phyloP scores from a whole-genome alignment of 2,888 invertebrate species.

The Coelopa pilipes region DNA sequence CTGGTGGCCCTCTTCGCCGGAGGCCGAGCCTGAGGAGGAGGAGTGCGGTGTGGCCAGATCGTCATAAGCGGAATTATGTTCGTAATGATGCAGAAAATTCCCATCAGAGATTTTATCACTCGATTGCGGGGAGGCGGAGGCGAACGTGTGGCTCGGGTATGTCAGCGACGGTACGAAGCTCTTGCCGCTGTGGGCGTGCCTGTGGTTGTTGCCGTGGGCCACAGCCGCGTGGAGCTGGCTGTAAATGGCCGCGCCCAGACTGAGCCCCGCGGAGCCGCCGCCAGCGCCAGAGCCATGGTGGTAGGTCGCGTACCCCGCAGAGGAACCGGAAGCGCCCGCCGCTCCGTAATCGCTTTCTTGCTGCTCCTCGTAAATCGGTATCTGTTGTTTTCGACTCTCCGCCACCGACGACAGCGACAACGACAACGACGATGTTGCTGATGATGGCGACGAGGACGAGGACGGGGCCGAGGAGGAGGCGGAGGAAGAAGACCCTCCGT shows the following conservation, averaged over 20 bases:
- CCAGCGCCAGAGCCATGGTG: conserved; percentile 35
- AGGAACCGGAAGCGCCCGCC: conserved; percentile 28
- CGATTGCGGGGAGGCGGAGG: conserved; percentile 45
- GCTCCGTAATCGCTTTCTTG: conserved; percentile 56
- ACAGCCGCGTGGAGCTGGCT: conserved; percentile 54
- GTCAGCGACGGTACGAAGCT: conserved; percentile 41
- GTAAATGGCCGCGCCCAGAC: conserved; percentile 51
- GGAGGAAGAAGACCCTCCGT: conserved; percentile 41
- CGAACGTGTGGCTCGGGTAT: conserved; percentile 39
- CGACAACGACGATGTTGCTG: conserved; percentile 33
- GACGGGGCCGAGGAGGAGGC: conserved; percentile 32
- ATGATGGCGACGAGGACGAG: conserved; percentile 22
- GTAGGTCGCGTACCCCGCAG: conserved; percentile 30
- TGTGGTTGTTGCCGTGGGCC: conserved; percentile 46
- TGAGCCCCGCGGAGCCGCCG: conserved; percentile 36
- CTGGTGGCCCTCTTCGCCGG: conserved; percentile 40
- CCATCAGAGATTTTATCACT: conserved; percentile 62
- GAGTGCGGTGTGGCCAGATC: conserved; percentile 46
- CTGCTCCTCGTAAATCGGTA: conserved; percentile 62
- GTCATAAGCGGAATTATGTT: conserved; percentile 55
- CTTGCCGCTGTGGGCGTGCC: conserved; percentile 17
- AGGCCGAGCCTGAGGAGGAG: conserved; percentile 5
- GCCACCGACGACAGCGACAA: conserved; percentile 32
- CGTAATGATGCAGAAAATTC: conserved; percentile 61
- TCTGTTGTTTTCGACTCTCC: conserved; percentile 39